Conservation (phyloP, 2,113 vertebrate species). For the Miniopterus natalensis region DNA sequence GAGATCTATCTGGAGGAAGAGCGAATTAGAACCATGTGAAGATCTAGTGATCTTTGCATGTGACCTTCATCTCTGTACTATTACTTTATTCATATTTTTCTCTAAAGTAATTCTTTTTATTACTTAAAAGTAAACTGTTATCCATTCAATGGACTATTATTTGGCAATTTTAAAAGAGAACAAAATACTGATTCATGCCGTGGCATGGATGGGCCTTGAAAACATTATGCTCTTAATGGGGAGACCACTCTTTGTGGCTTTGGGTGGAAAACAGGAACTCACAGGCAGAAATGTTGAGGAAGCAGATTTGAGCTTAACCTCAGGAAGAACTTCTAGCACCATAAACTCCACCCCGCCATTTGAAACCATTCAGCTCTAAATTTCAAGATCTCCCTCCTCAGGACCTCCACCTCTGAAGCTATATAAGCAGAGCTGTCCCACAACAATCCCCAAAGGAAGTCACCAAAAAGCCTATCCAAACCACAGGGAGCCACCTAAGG, state of each 20-base stretch:
- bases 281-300: neutral
- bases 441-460: neutral
- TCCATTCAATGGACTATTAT: neutral
- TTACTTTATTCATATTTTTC: neutral
- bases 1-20: neutral
- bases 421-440: neutral
- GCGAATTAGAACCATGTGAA: neutral
- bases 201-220: neutral
- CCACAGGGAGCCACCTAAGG: neutral
- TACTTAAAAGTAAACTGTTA: neutral
- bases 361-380: neutral
- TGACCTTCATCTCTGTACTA: neutral
- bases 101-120: neutral
- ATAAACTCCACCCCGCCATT: neutral
- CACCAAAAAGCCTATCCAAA: neutral
- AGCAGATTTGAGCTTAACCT: neutral
- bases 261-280: neutral
- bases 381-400: neutral
- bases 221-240: neutral
- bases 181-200: neutral
- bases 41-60: neutral
- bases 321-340: neutral
- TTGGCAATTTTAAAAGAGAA: neutral
- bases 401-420: neutral
- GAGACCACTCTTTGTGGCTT: neutral